These are phyloP conservation scores for Sicus ferrugineus DNA, from an alignment of 2,888 invertebrate genomes.

Conservation along the genomic window DNA sequence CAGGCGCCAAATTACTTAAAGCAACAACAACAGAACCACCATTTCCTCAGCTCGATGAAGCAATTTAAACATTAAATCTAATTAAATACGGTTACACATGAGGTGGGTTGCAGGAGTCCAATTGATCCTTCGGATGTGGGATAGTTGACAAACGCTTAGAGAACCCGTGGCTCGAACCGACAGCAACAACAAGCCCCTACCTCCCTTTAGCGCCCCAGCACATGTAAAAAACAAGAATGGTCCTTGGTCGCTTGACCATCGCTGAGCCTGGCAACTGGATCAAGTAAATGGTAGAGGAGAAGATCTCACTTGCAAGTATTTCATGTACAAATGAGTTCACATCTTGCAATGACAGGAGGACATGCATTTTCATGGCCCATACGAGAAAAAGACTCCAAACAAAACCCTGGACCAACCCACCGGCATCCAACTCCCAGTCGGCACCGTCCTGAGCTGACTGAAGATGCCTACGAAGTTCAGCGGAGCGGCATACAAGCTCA, in stretches of 20 bases:
- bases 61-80: slow-evolving; percentile 9
- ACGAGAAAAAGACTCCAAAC: slow-evolving; percentile 9
- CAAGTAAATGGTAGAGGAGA: not conserved
- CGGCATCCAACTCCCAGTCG: not conserved
- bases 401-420: slow-evolving; percentile 12
- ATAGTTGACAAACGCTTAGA: slow-evolving; percentile 45
- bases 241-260: not conserved
- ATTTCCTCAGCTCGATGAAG: not conserved
- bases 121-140: slow-evolving; percentile 10
- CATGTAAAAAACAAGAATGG: not conserved
- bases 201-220: no score
- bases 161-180: no score
- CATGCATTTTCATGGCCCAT: slow-evolving; percentile 36
- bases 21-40: not conserved
- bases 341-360: slow-evolving; percentile 45
- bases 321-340: slow-evolving; percentile 50
- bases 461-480: not conserved
- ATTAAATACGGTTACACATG: not conserved
- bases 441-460: not conserved
- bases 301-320: slow-evolving; percentile 33
- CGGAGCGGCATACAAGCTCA: slow-evolving; percentile 41
- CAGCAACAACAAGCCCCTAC: no score
- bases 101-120: not conserved
- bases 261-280: not conserved
- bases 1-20: not conserved